Evolutionary conservation across 2,888 invertebrate genomes (phyloP).

Genomic region (Athripsodes cinereus): DNA sequence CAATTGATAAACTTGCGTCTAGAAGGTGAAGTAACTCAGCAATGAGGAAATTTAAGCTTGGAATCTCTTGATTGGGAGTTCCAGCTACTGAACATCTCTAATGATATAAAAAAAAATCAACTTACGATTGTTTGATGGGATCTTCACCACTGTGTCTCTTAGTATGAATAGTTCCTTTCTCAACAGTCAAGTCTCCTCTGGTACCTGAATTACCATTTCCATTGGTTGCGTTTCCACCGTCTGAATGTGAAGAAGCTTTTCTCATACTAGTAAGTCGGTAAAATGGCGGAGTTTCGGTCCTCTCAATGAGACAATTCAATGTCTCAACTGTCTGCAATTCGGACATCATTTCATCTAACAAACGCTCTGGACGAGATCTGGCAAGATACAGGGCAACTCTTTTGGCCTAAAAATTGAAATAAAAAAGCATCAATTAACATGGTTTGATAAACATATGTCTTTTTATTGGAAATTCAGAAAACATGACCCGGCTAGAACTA

Average conservation of each 20-base stretch:
- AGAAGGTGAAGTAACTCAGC: not conserved
- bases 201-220: slow-evolving; percentile 29
- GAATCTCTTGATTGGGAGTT: slow-evolving; percentile 20
- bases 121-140: slow-evolving; percentile 69
- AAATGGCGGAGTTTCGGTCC: slow-evolving; percentile 97
- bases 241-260: slow-evolving; percentile 81
- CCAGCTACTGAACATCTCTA: too few species aligned
- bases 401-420: slow-evolving; percentile 65
- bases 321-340: slow-evolving; percentile 97
- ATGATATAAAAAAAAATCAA: too few species aligned
- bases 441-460: not conserved
- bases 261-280: slow-evolving; percentile 90
- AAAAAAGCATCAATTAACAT: not conserved
- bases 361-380: slow-evolving; percentile 82
- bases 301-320: slow-evolving; percentile 89
- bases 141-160: slow-evolving; percentile 90
- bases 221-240: slow-evolving; percentile 49
- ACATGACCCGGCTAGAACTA: too few species aligned
- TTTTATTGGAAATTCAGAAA: not conserved
- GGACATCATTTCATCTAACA: slow-evolving; percentile 95
- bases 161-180: slow-evolving; percentile 94
- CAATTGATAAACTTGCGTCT: not conserved
- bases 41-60: not conserved
- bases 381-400: slow-evolving; percentile 91
- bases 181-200: slow-evolving; percentile 61